Evolutionary conservation across 2,888 invertebrate genomes (phyloP).

Genomic region (Aphidius colemani): DNA sequence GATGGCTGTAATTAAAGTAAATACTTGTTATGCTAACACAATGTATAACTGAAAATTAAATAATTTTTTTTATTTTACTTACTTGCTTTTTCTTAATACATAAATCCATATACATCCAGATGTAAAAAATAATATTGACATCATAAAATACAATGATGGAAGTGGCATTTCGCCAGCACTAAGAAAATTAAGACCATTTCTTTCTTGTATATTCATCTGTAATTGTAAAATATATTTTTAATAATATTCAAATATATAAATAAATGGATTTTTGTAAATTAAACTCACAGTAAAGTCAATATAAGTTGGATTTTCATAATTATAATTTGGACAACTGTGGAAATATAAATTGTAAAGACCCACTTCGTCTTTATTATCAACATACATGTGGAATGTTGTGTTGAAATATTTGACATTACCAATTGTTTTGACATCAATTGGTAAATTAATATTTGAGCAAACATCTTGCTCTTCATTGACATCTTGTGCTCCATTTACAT

Average conservation of each 20-base stretch:
- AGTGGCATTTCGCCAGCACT: slow-evolving; percentile 97
- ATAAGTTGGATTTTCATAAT: slow-evolving; percentile 60
- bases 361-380: slow-evolving; percentile 77
- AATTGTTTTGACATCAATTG: slow-evolving; percentile 63
- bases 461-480: not conserved
- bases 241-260: slow-evolving; percentile 2
- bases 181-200: slow-evolving; percentile 82
- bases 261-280: slow-evolving; percentile 2
- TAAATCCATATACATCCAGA: slow-evolving; percentile 94
- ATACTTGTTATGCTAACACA: slow-evolving; percentile 7
- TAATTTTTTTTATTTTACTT: slow-evolving; percentile 40
- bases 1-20: slow-evolving; percentile 65
- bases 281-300: slow-evolving; percentile 74
- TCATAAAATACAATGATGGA: slow-evolving; percentile 89
- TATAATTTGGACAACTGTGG: slow-evolving; percentile 86
- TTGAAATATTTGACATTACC: slow-evolving; percentile 68
- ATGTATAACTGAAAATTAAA: slow-evolving; percentile 9
- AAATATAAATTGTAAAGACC: slow-evolving; percentile 95
- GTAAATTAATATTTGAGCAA: slow-evolving; percentile 60
- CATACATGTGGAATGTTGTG: slow-evolving; percentile 75
- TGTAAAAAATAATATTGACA: slow-evolving; percentile 86
- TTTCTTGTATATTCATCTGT: slow-evolving; percentile 86
- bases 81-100: slow-evolving; percentile 79
- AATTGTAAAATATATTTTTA: slow-evolving; percentile 9
- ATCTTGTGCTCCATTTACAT: not conserved